A percentile compares a stretch with the other conserved stretches of the same genome.
Evolutionary conservation across 2,888 invertebrate genomes (phyloP).

Genomic region (Eupithecia subfuscata): DNA sequence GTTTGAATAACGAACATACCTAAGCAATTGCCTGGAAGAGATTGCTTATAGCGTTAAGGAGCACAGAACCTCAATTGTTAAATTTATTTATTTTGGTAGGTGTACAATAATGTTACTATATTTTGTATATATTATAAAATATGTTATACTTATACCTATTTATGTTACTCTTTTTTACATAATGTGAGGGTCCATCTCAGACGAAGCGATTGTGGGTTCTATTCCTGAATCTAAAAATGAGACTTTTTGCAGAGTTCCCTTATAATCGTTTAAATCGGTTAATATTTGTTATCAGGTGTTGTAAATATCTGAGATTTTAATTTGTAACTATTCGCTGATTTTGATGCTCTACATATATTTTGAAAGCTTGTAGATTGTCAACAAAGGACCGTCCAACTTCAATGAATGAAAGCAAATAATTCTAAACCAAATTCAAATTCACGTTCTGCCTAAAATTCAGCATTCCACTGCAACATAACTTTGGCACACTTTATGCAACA

Average conservation of each 20-base stretch:
- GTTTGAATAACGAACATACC: background rate
- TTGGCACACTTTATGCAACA: slow-evolving; percentile 37
- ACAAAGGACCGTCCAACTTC: background rate
- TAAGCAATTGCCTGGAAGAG: background rate
- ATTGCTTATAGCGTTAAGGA: no score
- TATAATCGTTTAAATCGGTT: no score
- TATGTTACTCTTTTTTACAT: background rate
- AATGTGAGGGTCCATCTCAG: background rate
- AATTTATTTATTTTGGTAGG: background rate
- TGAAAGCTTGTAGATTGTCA: background rate
- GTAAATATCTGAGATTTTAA: background rate
- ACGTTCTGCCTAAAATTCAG: slow-evolving; percentile 14
- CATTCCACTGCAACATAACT: slow-evolving; percentile 41
- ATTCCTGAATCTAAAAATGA: no score
- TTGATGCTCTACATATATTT: background rate
- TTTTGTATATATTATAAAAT: no score
- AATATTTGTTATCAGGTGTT: no score
- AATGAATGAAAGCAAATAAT: slow-evolving; percentile 8
- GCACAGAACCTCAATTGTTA: background rate
- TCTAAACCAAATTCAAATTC: slow-evolving; percentile 7
- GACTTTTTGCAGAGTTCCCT: no score
- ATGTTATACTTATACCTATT: no score
- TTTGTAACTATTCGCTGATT: background rate
- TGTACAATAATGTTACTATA: background rate
- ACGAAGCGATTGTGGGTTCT: background rate